A percentile compares a stretch with the other conserved stretches of the same genome.
Conservation (phyloP, 2,888 invertebrate genomes). For the Thelaira solivaga region DNA sequence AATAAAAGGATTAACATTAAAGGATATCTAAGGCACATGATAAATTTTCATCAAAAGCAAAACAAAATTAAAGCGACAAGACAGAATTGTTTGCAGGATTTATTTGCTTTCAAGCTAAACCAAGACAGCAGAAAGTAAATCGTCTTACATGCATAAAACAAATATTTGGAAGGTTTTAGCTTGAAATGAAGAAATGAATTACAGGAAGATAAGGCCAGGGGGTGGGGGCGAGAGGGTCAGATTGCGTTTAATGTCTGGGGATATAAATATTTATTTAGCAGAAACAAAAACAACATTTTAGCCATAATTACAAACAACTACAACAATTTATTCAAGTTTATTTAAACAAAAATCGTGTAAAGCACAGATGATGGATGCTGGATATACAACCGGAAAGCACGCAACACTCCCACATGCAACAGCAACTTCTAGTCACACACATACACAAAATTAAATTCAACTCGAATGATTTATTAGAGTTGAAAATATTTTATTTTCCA, state of each 20-base stretch:
- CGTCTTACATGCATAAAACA: not conserved
- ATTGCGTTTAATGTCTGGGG: not conserved
- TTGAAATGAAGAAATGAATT: too few species aligned
- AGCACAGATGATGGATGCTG: slow-evolving; percentile 31
- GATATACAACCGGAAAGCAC: slow-evolving; percentile 73
- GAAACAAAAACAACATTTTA: slow-evolving; percentile 54
- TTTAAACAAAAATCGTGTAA: not conserved
- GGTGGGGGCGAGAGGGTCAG: too few species aligned
- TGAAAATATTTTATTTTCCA: not conserved
- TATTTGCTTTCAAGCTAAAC: slow-evolving; percentile 8
- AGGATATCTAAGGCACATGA: slow-evolving; percentile 22
- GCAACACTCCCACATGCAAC: slow-evolving; percentile 64
- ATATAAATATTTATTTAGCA: slow-evolving; percentile 26
- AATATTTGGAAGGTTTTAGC: too few species aligned
- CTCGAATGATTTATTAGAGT: slow-evolving; percentile 69
- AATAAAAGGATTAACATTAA: slow-evolving; percentile 41
- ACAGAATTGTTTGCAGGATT: slow-evolving; percentile 1
- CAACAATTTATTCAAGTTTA: slow-evolving; percentile 16
- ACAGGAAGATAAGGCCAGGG: too few species aligned
- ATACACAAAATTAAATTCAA: slow-evolving; percentile 50
- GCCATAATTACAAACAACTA: not conserved
- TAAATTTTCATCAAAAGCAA: slow-evolving; percentile 16
- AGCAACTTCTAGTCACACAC: slow-evolving; percentile 4
- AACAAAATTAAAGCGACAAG: not conserved
- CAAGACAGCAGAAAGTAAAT: not conserved